Conservation (phyloP, 2,888 invertebrate genomes). For the Pachymerium ferrugineum region DNA sequence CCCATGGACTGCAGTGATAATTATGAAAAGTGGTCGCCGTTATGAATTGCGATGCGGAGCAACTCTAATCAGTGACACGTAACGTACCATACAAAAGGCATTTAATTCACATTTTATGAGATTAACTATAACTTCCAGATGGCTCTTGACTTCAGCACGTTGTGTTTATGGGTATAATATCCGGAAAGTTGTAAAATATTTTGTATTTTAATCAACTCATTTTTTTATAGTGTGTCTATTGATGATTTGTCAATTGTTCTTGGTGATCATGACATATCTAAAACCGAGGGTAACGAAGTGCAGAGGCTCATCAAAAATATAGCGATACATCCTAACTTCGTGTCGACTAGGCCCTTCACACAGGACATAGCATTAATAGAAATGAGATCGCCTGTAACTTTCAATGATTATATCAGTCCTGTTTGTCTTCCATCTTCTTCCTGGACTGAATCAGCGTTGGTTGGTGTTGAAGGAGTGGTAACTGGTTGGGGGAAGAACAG, state of each 20-base stretch:
- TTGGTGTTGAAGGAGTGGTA: not conserved
- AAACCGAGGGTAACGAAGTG: not conserved
- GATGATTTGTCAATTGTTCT: not conserved
- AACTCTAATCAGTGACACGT: not conserved
- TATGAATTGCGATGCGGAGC: not conserved
- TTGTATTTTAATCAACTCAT: not conserved
- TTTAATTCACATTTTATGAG: not conserved
- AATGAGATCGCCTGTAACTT: not conserved
- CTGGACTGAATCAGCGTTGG: not conserved
- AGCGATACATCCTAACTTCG: not conserved
- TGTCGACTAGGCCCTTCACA: not conserved
- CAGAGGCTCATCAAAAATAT: not conserved
- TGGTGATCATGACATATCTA: conserved; percentile 20
- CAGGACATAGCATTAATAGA: conserved; percentile 18
- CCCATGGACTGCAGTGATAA: not conserved
- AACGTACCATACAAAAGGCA: not conserved
- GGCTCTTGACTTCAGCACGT: not conserved
- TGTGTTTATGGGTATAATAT: not conserved
- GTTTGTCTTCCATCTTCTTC: not conserved
- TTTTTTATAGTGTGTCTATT: not conserved
- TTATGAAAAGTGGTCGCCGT: not conserved
- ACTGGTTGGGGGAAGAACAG: conserved; percentile 17
- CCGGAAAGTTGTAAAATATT: not conserved
- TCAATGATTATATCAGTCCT: conserved; percentile 5
- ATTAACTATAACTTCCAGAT: not conserved